These are phyloP conservation scores for Anoplolepis gracilipes DNA, from an alignment of 1,140 invertebrate species.

Conservation along the genomic window DNA sequence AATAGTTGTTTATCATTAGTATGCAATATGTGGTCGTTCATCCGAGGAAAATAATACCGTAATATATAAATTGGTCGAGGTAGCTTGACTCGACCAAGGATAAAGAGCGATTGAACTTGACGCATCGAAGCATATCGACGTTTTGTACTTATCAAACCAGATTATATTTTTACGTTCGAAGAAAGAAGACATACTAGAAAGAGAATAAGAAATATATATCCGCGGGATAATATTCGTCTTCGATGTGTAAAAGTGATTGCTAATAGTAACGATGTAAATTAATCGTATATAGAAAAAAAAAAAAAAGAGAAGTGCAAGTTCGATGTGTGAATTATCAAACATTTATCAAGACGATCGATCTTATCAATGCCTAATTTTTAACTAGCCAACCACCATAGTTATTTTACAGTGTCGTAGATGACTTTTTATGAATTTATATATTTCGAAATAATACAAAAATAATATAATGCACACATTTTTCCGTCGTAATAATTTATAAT, in stretches of 20 bases:
- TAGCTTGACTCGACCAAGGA: slow-evolving; percentile 22
- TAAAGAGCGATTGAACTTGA: slow-evolving; percentile 29
- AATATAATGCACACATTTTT: not conserved
- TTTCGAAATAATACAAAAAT: not conserved
- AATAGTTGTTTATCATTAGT: slow-evolving; percentile 26
- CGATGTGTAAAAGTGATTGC: slow-evolving; percentile 45
- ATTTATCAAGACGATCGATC: not conserved
- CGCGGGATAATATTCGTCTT: slow-evolving; percentile 44
- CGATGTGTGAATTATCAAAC: slow-evolving; percentile 16
- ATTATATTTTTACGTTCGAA: slow-evolving; percentile 60
- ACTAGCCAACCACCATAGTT: not conserved
- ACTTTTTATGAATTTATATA: slow-evolving; percentile 41
- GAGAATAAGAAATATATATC: slow-evolving; percentile 24
- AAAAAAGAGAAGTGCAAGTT: slow-evolving; percentile 14
- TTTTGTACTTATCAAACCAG: slow-evolving; percentile 57
- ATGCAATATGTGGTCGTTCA: not conserved
- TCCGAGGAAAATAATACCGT: slow-evolving; percentile 2
- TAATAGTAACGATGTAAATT: slow-evolving; percentile 29
- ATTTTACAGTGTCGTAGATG: slow-evolving; percentile 23
- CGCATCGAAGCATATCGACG: slow-evolving; percentile 57
- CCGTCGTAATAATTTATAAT: not conserved
- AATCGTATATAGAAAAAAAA: not conserved
- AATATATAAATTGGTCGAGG: not conserved
- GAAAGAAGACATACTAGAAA: not conserved
- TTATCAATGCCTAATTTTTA: not conserved